Base-by-base conservation (phyloP, 1,140 invertebrate species). In the Oncopeltus fasciatus region DNA sequence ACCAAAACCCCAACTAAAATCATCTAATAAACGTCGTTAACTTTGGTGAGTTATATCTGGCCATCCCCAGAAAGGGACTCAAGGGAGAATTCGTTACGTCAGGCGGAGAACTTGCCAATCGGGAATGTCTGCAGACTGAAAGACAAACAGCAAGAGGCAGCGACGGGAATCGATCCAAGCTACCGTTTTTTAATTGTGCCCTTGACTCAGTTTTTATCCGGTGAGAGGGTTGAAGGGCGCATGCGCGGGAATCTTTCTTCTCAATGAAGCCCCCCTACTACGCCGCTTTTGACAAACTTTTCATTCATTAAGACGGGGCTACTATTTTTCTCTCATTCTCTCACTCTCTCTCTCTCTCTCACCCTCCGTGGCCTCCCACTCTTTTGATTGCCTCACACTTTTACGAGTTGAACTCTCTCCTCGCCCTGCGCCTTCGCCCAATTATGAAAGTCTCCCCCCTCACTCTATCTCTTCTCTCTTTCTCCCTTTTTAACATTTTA, bases 321-420 rank as follows among this genome's bases (percentile, higher is more conserved):
- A 57, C 31, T 57, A n/a, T n/a, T n/a, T n/a, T n/a, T n/a, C n/a
- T n/a, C n/a, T n/a, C n/a, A n/a, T n/a, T n/a, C n/a, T n/a, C n/a
- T n/a, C n/a, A n/a, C n/a, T n/a, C n/a, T n/a, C n/a, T n/a, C n/a
- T 57, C 31, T 57, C 56, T 38, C 28, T 16, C 20, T 16, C 28
- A 9, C n/a, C n/a, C 21, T 24, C 9, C 47, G 8, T 18, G 47
- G 18, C 47, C 16, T 21, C 28, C 56, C n/a, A 21, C 26, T n/a
- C 56, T 57, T 57, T 57, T 57, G 49, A 53, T 53, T 53, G 49
- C 49, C 49, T 53, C 49, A 53, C 49, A 57, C 56, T 57, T 57
- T 57, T 57, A 57, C 33, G 28, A 57, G 28, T 57, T 57, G 56
- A 33, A 33, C 33, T 29, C 20, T n/a, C 20, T 11, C 33, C 56